A percentile compares a stretch with the other conserved stretches of the same genome.
These are phyloP conservation scores for Amazona guildingii DNA, from an alignment of 2,113 vertebrate genomes.

Conservation along the genomic window DNA sequence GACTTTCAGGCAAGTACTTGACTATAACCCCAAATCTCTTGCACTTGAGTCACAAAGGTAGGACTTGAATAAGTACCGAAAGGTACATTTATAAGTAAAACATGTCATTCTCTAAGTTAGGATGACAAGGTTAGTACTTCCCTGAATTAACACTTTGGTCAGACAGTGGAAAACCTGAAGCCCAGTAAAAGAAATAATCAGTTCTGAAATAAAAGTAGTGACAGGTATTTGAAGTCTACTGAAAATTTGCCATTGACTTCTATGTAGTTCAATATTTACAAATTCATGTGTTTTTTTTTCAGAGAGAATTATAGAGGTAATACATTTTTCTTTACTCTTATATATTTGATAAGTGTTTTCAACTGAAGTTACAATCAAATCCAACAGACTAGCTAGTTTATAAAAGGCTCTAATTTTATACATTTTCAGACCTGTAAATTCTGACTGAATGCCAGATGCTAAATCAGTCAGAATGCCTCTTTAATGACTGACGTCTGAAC, in stretches of 20 bases:
- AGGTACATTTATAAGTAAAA: not conserved
- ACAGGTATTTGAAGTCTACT: not conserved
- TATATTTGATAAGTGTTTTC: slow-evolving; percentile 10
- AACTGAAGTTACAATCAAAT: slow-evolving; percentile 25
- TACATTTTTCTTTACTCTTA: slow-evolving; percentile 7
- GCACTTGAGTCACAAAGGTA: not conserved
- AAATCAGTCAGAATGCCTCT: slow-evolving; percentile 54
- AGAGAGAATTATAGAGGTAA: not conserved
- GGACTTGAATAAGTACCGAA: not conserved
- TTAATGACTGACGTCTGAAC: slow-evolving; percentile 60
- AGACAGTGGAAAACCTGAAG: not conserved
- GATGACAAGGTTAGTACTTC: not conserved
- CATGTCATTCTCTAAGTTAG: not conserved
- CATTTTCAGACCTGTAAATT: slow-evolving; percentile 57
- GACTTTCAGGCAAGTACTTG: not conserved
- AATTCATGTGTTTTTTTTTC: not conserved
- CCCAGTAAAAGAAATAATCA: not conserved
- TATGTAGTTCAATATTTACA: not conserved
- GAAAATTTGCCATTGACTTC: not conserved
- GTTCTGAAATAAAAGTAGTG: not conserved
- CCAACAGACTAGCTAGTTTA: slow-evolving; percentile 2
- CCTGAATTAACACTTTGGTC: not conserved
- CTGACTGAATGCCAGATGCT: slow-evolving; percentile 28
- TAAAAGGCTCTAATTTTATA: slow-evolving; percentile 51
- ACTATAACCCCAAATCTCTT: not conserved